Evolutionary conservation across 2,113 vertebrate species (phyloP).

Genomic region (Lathamus discolor): DNA sequence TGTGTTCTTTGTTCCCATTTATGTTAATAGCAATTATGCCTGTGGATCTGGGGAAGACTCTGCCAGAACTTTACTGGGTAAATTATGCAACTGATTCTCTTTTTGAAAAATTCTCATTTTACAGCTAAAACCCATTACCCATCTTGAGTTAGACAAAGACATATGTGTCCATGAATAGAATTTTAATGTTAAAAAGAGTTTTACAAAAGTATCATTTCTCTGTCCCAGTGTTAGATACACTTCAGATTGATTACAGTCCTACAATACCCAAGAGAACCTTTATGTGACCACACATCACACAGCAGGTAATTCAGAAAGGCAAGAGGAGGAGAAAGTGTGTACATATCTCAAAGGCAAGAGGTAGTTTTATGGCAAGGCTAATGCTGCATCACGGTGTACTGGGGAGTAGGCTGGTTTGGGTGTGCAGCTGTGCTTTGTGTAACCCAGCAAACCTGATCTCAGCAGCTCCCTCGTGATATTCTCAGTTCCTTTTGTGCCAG

Average conservation of each 20-base stretch:
- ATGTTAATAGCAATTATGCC: not conserved
- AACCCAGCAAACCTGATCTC: not conserved
- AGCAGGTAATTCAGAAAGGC: not conserved
- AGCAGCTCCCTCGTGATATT: not conserved
- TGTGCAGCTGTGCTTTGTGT: not conserved
- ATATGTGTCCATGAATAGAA: not conserved
- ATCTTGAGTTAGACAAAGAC: not conserved
- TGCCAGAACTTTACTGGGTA: not conserved
- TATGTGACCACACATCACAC: not conserved
- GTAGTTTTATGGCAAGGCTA: not conserved
- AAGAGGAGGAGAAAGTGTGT: not conserved
- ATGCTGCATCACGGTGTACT: not conserved
- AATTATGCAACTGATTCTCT: not conserved
- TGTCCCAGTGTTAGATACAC: not conserved
- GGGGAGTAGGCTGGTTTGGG: not conserved
- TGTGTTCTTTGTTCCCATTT: not conserved
- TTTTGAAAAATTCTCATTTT: not conserved
- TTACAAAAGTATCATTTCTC: not conserved
- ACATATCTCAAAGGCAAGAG: not conserved
- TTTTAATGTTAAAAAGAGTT: not conserved
- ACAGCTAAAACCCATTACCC: not conserved
- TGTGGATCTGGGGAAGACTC: not conserved
- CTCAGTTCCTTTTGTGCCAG: not conserved
- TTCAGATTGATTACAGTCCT: not conserved
- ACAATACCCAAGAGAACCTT: fast-evolving